phyloP scores from a whole-genome alignment of 1,140 invertebrate species.

The Drosophila mayri region DNA sequence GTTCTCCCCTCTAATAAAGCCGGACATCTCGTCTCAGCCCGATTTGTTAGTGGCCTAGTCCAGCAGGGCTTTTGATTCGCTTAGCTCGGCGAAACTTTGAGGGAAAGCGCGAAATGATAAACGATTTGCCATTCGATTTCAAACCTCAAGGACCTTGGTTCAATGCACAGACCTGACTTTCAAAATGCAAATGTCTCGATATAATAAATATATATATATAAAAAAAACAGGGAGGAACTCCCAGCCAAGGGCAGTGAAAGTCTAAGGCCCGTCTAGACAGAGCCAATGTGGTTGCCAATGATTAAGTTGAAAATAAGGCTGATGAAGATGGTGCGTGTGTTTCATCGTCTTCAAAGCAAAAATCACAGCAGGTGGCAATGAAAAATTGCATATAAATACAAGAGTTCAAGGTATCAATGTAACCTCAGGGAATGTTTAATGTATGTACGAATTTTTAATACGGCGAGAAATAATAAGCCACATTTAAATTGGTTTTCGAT shows the following conservation, averaged over 20 bases:
- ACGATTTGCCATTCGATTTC: conserved; percentile 56
- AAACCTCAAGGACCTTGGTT: conserved; percentile 45
- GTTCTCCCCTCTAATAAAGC: conserved; percentile 25
- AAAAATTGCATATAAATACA: conserved; percentile 55
- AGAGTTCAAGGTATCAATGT: conserved; percentile 35
- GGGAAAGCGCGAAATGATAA: conserved; percentile 27
- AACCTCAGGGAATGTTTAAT: conserved; percentile 2
- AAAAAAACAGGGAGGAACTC: not conserved
- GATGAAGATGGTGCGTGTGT: conserved; percentile 29
- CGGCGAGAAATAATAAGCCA: not conserved
- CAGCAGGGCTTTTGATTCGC: conserved; percentile 11
- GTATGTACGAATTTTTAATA: not conserved
- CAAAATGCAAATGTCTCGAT: conserved; percentile 58
- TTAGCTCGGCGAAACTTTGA: conserved; percentile 5
- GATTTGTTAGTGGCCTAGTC: conserved; percentile 46
- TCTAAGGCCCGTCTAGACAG: conserved; percentile 73
- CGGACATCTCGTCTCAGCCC: conserved; percentile 24
- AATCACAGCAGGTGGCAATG: conserved; percentile 64
- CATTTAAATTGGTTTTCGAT: not conserved
- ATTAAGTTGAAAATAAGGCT: conserved; percentile 21
- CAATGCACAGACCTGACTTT: conserved; percentile 52
- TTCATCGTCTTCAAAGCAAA: conserved; percentile 20
- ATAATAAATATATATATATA: conserved; percentile 28
- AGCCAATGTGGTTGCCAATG: conserved; percentile 13
- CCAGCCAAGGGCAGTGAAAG: conserved; percentile 18